A percentile compares a stretch with the other conserved stretches of the same genome.
These are phyloP conservation scores for Notolepis coatsorum DNA, from an alignment of 2,797 vertebrate genomes.

Conservation along the genomic window DNA sequence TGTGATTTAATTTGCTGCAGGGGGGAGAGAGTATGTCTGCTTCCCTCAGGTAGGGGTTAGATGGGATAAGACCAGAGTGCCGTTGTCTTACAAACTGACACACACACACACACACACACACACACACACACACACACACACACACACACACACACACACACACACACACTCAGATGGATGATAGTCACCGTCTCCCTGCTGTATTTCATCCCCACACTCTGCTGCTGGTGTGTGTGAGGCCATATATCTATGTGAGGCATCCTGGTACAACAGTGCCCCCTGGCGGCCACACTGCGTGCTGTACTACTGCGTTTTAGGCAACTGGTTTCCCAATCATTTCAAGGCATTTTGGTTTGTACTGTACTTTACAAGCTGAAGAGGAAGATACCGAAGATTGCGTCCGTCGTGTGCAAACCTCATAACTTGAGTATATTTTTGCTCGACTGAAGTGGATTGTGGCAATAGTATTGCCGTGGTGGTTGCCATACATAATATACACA, in stretches of 20 bases:
- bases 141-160: constrained; percentile 65
- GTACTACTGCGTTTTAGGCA: background rate
- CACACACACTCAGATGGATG: constrained; percentile 60
- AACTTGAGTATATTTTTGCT: no score
- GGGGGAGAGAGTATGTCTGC: constrained; percentile 29
- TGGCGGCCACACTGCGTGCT: constrained; percentile 32
- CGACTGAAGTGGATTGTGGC: no score
- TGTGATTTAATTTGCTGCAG: constrained; percentile 69
- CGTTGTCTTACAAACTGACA: constrained; percentile 67
- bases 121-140: constrained; percentile 62
- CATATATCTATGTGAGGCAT: constrained; percentile 24
- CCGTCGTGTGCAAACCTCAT: no score
- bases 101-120: background rate
- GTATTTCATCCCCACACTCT: constrained; percentile 19
- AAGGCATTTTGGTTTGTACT: background rate
- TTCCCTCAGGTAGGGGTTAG: constrained; percentile 65
- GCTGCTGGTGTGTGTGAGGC: no score
- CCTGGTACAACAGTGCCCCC: constrained; percentile 80
- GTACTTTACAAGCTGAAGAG: background rate
- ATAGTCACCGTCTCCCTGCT: constrained; percentile 36
- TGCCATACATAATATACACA: no score
- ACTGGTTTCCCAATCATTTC: background rate
- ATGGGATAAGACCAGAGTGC: constrained; percentile 69
- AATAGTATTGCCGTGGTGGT: no score
- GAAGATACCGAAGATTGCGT: no score